Percentiles rank a stretch among this genome's conserved stretches.
phyloP scores from a whole-genome alignment of 2,888 invertebrate genomes.

The Lamproptera curius region DNA sequence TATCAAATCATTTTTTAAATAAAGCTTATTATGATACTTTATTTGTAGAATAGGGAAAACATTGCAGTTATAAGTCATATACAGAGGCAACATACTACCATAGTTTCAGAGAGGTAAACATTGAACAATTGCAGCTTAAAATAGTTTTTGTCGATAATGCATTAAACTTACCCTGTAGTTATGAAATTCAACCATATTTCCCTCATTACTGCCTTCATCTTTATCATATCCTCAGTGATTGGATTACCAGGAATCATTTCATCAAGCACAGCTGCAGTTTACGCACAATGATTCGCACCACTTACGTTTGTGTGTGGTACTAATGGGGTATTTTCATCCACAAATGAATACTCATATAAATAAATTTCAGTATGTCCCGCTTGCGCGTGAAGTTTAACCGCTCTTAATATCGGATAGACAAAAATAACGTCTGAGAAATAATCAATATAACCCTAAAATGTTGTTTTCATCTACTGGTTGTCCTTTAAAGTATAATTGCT shows the following conservation, averaged over 20 bases:
- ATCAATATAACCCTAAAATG: constrained; percentile 28
- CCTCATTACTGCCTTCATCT: constrained; percentile 12
- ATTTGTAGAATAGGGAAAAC: too few species aligned
- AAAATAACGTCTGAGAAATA: constrained; percentile 50
- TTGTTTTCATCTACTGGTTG: constrained; percentile 27
- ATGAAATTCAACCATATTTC: constrained; percentile 26
- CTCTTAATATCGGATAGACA: constrained; percentile 35
- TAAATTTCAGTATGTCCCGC: constrained; percentile 38
- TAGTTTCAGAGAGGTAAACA: too few species aligned
- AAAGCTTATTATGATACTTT: too few species aligned
- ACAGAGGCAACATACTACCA: too few species aligned
- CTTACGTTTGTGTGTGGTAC: constrained; percentile 33
- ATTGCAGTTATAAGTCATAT: too few species aligned
- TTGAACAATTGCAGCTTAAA: too few species aligned
- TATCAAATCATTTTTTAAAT: too few species aligned
- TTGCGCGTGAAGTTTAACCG: constrained; percentile 32
- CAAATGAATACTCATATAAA: constrained; percentile 44
- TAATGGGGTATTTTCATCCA: constrained; percentile 31
- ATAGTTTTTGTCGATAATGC: too few species aligned
- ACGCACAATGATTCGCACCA: constrained; percentile 41
- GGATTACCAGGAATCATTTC: not conserved
- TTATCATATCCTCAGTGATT: constrained; percentile 16
- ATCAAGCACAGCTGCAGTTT: constrained; percentile 30
- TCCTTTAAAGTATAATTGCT: constrained; percentile 45
- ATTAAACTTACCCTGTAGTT: constrained; percentile 25